Base-by-base conservation (phyloP, 2,113 vertebrate species). In the Noturus placidus region DNA sequence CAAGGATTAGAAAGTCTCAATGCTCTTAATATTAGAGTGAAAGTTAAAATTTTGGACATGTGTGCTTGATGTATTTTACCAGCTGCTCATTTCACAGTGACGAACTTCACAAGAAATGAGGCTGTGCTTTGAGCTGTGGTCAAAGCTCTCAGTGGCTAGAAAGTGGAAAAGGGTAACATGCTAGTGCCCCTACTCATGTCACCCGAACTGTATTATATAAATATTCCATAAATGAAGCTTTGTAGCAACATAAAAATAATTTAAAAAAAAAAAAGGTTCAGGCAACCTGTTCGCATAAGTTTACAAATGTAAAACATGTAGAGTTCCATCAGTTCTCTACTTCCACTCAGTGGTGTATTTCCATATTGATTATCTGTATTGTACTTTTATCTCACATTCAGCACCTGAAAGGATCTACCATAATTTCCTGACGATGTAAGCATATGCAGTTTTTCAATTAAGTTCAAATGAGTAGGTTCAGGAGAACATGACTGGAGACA, bases 391-490 rank as follows among this genome's bases (percentile, higher is more conserved):
- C 46, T 72, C 30, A 72, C 10, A 5, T 10, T 83, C 56, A 76
- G 69, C 69, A 87, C 67, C 67, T 82, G 42, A 83, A 74, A 57
- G 22, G 76, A 30, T 82, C 56, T 82, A 52, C 74, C 86, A 87
- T 87, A 52, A 87, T 87, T 87, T 82, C 77, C 79, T 87, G 79
- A 72, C 61, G 79, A 87, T 87, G 86, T 82, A 69, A 87, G 65
- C 81, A 74, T 38, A 67, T 74, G 79, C 14, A 52, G 86, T 82
- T 87, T 56, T 72, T 82, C 65, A 72, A 30, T 82, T 59, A 61
- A 82, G 25, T 87, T 87, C 6, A 70, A 72, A 72, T 87, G 65
- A 87, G 52, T 74, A 76, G n/a, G 69, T 83, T 76, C 46, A 76
- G 22, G 42, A 87, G 79, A 83, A 74, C 80, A 87, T n/a, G 17